These are phyloP conservation scores for Boloria euphrosyne DNA, from an alignment of 2,888 invertebrate genomes.

Conservation along the genomic window DNA sequence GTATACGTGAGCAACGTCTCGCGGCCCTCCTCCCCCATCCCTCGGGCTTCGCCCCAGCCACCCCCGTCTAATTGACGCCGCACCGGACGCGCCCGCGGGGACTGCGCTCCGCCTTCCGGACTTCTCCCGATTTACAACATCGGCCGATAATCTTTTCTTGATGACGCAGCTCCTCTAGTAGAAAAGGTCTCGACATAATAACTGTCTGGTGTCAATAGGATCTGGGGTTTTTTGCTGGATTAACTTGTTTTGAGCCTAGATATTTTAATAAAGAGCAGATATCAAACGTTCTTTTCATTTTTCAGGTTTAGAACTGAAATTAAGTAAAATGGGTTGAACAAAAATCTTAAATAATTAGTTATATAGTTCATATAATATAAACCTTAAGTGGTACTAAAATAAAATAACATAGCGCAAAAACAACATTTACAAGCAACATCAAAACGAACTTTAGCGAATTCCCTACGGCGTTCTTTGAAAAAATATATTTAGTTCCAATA, in stretches of 20 bases:
- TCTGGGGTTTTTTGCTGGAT: conserved; percentile 23
- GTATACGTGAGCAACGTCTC: conserved; percentile 58
- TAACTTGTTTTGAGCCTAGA: conserved; percentile 20
- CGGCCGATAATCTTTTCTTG: conserved; percentile 78
- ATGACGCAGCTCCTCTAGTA: conserved; percentile 54
- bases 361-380: too few relatives aligned
- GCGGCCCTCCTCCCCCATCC: conserved; percentile 51
- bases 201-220: conserved; percentile 29
- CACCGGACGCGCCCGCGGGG: conserved; percentile 74
- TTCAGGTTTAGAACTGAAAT: not conserved
- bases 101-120: conserved; percentile 66
- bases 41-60: conserved; percentile 50
- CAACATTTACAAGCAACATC: too few relatives aligned
- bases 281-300: not conserved
- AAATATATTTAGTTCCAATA: conserved; percentile 26
- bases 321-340: too few relatives aligned
- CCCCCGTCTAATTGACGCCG: conserved; percentile 77
- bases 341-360: not conserved
- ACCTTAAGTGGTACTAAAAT: too few relatives aligned
- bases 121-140: conserved; percentile 72
- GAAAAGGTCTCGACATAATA: conserved; percentile 32
- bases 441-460: too few relatives aligned
- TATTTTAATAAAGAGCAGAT: not conserved
- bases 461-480: conserved; percentile 19
- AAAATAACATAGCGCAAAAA: too few relatives aligned